Evolutionary conservation across 2,888 invertebrate species (phyloP).

Genomic region (Nomada fucata): DNA sequence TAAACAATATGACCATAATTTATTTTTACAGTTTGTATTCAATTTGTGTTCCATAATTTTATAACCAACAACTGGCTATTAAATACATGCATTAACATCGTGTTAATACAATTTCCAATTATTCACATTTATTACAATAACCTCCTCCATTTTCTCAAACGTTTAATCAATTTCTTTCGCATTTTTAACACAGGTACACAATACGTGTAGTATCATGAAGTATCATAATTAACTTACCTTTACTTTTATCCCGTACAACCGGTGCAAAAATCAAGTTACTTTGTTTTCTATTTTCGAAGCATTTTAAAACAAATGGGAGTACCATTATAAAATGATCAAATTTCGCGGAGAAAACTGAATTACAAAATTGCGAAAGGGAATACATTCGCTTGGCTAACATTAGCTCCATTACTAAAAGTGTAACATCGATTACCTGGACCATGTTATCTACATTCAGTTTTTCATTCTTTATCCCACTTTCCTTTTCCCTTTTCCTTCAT

Average conservation of each 20-base stretch:
- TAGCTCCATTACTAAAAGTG: neutral
- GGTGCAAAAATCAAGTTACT: neutral
- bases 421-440: constrained; percentile 14
- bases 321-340: too few relatives aligned
- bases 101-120: too few relatives aligned
- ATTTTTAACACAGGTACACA: neutral
- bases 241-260: neutral
- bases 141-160: too few relatives aligned
- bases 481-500: constrained; percentile 8
- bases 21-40: too few relatives aligned
- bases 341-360: neutral
- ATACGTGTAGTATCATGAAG: neutral
- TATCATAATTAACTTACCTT: neutral
- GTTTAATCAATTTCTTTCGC: too few relatives aligned
- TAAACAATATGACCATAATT: too few relatives aligned
- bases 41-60: too few relatives aligned
- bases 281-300: too few relatives aligned
- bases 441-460: constrained; percentile 10
- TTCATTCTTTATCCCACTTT: neutral
- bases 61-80: too few relatives aligned
- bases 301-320: too few relatives aligned
- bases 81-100: too few relatives aligned
- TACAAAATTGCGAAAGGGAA: neutral
- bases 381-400: constrained; percentile 7
- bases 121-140: too few relatives aligned